Evolutionary conservation across 23 tunicate species (phyloP).

Genomic region (Botrylloides violaceus): DNA sequence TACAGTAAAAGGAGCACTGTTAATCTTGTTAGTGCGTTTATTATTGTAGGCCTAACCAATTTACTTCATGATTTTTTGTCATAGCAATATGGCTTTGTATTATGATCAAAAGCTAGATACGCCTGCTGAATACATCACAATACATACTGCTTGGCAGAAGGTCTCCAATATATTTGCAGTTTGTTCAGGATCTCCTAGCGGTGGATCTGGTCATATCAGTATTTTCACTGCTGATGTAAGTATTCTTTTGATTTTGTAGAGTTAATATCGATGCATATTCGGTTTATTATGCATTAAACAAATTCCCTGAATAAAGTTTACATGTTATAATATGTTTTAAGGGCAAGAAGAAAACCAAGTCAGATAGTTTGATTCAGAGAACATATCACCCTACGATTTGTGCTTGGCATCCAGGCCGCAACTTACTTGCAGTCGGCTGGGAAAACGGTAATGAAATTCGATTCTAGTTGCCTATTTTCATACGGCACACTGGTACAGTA

Average conservation of each 20-base stretch:
- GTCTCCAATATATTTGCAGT: slow-evolving; percentile 45
- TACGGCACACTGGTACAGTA: not conserved
- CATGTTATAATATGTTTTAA: slow-evolving; percentile 7
- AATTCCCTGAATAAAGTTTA: not conserved
- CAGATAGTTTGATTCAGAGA: slow-evolving; percentile 24
- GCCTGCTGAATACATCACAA: slow-evolving; percentile 30
- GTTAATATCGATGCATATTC: not conserved
- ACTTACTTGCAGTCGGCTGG: slow-evolving; percentile 84
- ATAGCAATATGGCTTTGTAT: slow-evolving; percentile 86
- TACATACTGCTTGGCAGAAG: slow-evolving; percentile 48
- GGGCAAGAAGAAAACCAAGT: slow-evolving; percentile 32
- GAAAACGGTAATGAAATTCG: slow-evolving; percentile 27
- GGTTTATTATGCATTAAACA: too few species aligned
- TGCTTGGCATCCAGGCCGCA: slow-evolving; percentile 64
- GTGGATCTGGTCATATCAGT: slow-evolving; percentile 42
- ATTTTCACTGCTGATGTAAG: slow-evolving; percentile 50
- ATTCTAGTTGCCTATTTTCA: not conserved
- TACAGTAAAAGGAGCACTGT: too few species aligned
- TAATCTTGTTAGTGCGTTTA: too few species aligned
- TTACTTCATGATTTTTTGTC: too few species aligned
- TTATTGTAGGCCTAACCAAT: too few species aligned
- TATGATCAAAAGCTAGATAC: slow-evolving; percentile 46
- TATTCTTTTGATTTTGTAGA: not conserved
- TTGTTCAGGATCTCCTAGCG: slow-evolving; percentile 27
- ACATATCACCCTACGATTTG: slow-evolving; percentile 26